phyloP scores from a whole-genome alignment of 2,113 vertebrate species.

The Megaptera novaeangliae region DNA sequence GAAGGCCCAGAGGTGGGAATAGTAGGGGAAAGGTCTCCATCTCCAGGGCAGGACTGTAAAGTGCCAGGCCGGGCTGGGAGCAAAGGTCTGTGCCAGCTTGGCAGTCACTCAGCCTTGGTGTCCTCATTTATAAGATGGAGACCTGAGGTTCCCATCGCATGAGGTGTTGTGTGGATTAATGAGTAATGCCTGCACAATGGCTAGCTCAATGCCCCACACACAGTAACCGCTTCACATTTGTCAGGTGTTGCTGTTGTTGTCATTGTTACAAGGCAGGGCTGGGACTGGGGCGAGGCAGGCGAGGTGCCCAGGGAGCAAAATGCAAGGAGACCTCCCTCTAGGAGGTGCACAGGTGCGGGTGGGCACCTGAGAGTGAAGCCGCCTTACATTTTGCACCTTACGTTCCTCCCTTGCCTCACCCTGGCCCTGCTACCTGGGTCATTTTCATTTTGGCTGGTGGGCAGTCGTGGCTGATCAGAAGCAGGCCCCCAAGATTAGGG shows the following conservation, averaged over 20 bases:
- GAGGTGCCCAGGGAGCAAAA: too few species aligned
- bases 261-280: background rate
- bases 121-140: background rate
- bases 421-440: background rate
- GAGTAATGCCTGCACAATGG: background rate
- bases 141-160: background rate
- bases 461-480: background rate
- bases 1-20: background rate
- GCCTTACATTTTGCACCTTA: background rate
- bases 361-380: accelerated
- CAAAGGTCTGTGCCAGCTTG: background rate
- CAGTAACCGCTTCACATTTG: accelerated
- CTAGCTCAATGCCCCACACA: background rate
- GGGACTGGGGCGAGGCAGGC: background rate
- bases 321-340: accelerated
- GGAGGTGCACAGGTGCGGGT: background rate
- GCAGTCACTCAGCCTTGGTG: background rate
- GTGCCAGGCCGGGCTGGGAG: background rate
- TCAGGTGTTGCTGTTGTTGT: background rate
- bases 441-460: background rate
- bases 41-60: background rate
- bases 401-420: accelerated
- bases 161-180: background rate
- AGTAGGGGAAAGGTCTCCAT: background rate
- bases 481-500: accelerated